These are phyloP conservation scores for Esox niger DNA, from an alignment of 2,113 vertebrate genomes.

Conservation along the genomic window DNA sequence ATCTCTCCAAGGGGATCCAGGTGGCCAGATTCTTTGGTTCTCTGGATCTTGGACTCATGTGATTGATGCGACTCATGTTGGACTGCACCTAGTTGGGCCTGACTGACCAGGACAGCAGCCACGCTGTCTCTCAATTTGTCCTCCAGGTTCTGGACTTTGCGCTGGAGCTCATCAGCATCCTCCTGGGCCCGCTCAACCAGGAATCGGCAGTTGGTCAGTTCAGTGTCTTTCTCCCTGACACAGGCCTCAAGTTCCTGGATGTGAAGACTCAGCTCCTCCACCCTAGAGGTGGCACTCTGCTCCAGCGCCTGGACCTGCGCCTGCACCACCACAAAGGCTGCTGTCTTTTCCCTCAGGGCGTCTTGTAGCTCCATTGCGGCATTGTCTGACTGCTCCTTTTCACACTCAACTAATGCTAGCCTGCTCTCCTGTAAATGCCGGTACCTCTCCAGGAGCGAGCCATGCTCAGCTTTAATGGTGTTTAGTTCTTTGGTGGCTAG, in stretches of 20 bases:
- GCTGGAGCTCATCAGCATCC: slow-evolving; percentile 66
- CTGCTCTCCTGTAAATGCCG: slow-evolving; percentile 47
- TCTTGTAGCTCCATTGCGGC: slow-evolving; percentile 49
- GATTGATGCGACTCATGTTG: slow-evolving; percentile 59
- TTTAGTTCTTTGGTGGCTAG: slow-evolving; percentile 71
- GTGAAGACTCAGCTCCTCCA: slow-evolving; percentile 60
- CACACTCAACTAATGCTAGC: slow-evolving; percentile 35
- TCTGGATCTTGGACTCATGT: slow-evolving; percentile 35
- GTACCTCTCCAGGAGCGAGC: slow-evolving; percentile 52
- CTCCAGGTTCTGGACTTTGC: slow-evolving; percentile 75
- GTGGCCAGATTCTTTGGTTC: slow-evolving; percentile 15
- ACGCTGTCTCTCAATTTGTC: slow-evolving; percentile 79
- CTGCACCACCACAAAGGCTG: slow-evolving; percentile 65
- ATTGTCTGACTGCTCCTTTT: slow-evolving; percentile 27
- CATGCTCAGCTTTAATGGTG: slow-evolving; percentile 67
- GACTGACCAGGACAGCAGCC: slow-evolving; percentile 77
- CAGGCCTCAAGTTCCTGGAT: slow-evolving; percentile 74
- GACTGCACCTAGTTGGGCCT: slow-evolving; percentile 80
- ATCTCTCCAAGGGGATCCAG: slow-evolving; percentile 14
- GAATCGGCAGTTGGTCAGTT: slow-evolving; percentile 67
- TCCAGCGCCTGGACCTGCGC: slow-evolving; percentile 68
- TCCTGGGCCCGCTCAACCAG: slow-evolving; percentile 72
- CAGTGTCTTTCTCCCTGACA: slow-evolving; percentile 75
- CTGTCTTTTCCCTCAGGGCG: slow-evolving; percentile 62
- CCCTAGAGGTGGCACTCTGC: slow-evolving; percentile 63